These are phyloP conservation scores for Tenebrosternarchus preto DNA, from an alignment of 2,113 vertebrate genomes.

Conservation along the genomic window DNA sequence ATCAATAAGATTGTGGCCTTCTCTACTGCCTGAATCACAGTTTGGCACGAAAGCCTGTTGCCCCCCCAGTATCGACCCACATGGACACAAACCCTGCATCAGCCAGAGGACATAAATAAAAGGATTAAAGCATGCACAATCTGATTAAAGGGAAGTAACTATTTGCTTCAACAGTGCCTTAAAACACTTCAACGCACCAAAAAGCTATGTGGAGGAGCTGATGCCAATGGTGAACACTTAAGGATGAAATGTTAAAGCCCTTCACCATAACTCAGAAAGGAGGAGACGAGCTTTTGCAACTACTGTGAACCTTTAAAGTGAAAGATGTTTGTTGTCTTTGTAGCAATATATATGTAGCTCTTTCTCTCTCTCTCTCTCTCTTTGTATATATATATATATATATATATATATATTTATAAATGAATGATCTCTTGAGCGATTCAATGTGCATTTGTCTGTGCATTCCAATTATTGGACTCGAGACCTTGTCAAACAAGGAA, in stretches of 20 bases:
- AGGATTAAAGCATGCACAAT: conserved; percentile 62
- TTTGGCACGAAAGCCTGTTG: conserved; percentile 47
- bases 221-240: conserved; percentile 6
- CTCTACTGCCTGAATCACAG: conserved; percentile 44
- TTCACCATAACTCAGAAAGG: conserved; percentile 11
- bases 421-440: not conserved
- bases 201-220: conserved; percentile 10
- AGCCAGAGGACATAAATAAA: conserved; percentile 63
- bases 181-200: conserved; percentile 44
- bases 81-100: conserved; percentile 60
- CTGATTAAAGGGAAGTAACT: conserved; percentile 56
- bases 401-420: too few relatives aligned
- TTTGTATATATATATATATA: too few relatives aligned
- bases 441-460: conserved; percentile 12
- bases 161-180: conserved; percentile 56
- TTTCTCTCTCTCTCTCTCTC: too few relatives aligned
- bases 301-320: not conserved
- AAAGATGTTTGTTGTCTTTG: not conserved
- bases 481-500: conserved; percentile 41
- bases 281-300: not conserved
- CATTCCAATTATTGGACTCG: conserved; percentile 34
- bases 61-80: conserved; percentile 59
- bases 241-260: conserved; percentile 21
- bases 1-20: conserved; percentile 60
- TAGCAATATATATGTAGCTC: not conserved